These are phyloP conservation scores for Catostomus latipinnis DNA, from an alignment of 2,797 vertebrate genomes.

Conservation along the genomic window DNA sequence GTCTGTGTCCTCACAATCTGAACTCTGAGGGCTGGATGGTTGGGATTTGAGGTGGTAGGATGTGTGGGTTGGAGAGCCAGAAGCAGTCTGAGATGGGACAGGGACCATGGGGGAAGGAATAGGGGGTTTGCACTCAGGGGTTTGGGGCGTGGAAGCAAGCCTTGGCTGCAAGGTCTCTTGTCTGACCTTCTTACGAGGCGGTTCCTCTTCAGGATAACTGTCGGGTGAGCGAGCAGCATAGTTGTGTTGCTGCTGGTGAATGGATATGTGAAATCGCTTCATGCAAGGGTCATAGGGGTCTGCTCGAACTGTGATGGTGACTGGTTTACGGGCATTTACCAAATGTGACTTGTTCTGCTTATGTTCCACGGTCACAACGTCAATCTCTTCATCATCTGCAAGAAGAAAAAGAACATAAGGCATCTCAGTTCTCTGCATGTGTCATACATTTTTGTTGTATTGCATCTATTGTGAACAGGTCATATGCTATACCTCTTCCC, in stretches of 20 bases:
- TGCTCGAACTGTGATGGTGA: constrained; percentile 89
- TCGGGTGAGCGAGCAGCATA: constrained; percentile 92
- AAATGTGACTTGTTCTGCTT: constrained; percentile 71
- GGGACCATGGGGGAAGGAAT: constrained; percentile 67
- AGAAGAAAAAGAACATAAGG: constrained; percentile 81
- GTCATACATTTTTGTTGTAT: not conserved
- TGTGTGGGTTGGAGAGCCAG: constrained; percentile 17
- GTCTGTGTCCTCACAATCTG: constrained; percentile 88
- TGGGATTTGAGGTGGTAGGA: constrained; percentile 80
- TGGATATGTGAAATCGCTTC: constrained; percentile 93
- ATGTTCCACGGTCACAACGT: constrained; percentile 94
- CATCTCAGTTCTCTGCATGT: not conserved
- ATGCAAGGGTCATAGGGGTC: constrained; percentile 88
- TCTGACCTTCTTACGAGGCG: constrained; percentile 74
- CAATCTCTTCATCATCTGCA: constrained; percentile 90
- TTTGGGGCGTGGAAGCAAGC: constrained; percentile 65
- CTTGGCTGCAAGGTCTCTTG: constrained; percentile 71
- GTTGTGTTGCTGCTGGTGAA: constrained; percentile 97
- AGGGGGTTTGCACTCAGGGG: constrained; percentile 68
- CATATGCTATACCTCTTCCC: not conserved
- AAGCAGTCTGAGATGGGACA: constrained; percentile 56
- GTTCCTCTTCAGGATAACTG: constrained; percentile 70
- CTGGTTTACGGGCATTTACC: constrained; percentile 79
- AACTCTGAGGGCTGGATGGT: constrained; percentile 77
- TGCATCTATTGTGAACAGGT: not conserved